Evolutionary conservation across 2,797 vertebrate species (phyloP).

Genomic region (Apogon talboti): DNA sequence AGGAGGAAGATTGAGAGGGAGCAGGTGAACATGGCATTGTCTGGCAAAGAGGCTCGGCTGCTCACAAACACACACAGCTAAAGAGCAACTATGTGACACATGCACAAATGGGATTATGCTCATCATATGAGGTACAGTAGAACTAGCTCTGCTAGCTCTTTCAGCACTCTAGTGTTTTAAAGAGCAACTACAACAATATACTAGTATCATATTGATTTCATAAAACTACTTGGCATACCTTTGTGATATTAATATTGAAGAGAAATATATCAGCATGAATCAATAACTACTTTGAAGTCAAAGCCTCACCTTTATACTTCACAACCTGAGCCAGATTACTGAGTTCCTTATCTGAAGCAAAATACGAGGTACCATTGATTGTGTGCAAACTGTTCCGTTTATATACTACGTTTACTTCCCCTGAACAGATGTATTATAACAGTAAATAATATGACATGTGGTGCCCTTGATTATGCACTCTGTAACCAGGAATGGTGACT

Average conservation of each 20-base stretch:
- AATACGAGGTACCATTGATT: not conserved
- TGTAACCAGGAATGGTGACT: slow-evolving; percentile 14
- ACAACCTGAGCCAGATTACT: no score
- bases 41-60: slow-evolving; percentile 28
- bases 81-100: not conserved
- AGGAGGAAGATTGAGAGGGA: slow-evolving; percentile 48
- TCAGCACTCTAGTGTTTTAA: no score
- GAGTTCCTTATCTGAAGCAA: no score
- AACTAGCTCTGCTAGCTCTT: no score
- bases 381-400: not conserved
- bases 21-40: slow-evolving; percentile 66
- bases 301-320: no score
- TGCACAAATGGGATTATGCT: slow-evolving; percentile 4
- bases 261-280: no score
- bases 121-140: not conserved
- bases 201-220: no score
- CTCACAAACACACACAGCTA: slow-evolving; percentile 15
- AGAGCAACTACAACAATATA: no score
- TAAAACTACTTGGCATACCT: no score
- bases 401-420: not conserved
- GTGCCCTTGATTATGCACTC: slow-evolving; percentile 6
- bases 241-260: no score
- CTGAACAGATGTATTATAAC: not conserved
- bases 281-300: no score
- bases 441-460: slow-evolving; percentile 3